These are phyloP conservation scores for Agrilus cyanescens DNA, from an alignment of 2,888 invertebrate genomes.

Conservation along the genomic window DNA sequence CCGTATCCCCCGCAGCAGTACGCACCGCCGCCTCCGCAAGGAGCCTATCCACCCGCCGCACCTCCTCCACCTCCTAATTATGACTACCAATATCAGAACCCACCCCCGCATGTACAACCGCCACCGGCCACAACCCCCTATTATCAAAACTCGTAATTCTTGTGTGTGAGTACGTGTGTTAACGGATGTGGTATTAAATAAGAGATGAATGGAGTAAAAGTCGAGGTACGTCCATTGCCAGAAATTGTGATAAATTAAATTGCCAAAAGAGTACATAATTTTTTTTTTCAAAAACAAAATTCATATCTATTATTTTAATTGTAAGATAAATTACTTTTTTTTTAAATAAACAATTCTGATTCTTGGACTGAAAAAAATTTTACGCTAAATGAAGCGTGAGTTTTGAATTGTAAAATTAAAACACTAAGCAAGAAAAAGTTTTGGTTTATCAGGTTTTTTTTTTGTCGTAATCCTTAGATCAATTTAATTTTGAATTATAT, in stretches of 20 bases:
- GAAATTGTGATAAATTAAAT: not conserved
- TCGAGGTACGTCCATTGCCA: not conserved
- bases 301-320: not conserved
- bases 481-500: no score
- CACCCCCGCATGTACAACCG: constrained; percentile 4
- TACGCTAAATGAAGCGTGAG: not conserved
- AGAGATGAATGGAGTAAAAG: no score
- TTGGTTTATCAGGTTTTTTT: no score
- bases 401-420: not conserved
- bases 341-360: not conserved
- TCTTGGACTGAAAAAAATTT: not conserved
- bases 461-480: no score
- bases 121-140: constrained; percentile 6
- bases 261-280: not conserved
- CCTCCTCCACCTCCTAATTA: constrained; percentile 22
- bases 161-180: not conserved
- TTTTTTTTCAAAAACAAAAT: not conserved
- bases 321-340: not conserved
- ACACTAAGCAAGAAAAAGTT: not conserved
- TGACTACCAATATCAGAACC: constrained; percentile 26
- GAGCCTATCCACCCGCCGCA: constrained; percentile 14
- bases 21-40: constrained; percentile 14
- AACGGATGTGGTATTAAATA: no score
- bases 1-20: constrained; percentile 22
- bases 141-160: constrained; percentile 10